These are phyloP conservation scores for Pegea sp. DNA, from an alignment of 23 tunicate genomes.

Conservation along the genomic window DNA sequence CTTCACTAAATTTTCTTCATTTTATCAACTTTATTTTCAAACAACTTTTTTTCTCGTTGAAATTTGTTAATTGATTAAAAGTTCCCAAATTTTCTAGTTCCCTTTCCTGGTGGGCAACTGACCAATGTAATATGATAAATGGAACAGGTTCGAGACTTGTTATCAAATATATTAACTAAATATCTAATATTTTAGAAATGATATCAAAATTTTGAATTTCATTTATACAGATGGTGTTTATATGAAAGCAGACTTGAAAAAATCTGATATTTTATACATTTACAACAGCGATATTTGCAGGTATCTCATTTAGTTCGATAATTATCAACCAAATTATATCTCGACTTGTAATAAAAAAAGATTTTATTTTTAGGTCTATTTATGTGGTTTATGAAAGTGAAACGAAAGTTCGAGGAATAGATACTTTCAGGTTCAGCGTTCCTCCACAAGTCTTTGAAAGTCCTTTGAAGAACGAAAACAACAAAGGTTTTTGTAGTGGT, in stretches of 20 bases:
- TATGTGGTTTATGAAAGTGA: conserved; percentile 21
- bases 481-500: conserved; percentile 56
- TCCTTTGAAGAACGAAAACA: conserved; percentile 32
- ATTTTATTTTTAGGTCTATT: conserved; percentile 13
- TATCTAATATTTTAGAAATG: no score
- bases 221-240: conserved; percentile 50
- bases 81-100: conserved; percentile 9
- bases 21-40: background rate
- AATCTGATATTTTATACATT: conserved; percentile 19
- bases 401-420: conserved; percentile 28
- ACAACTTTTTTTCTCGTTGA: background rate
- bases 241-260: conserved; percentile 30
- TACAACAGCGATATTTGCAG: conserved; percentile 69
- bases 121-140: conserved; percentile 60
- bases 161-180: no score
- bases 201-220: no score
- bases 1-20: background rate
- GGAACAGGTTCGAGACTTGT: conserved; percentile 21
- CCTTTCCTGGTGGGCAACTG: conserved; percentile 35
- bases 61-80: background rate
- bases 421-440: conserved; percentile 32
- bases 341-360: background rate
- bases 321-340: background rate
- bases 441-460: conserved; percentile 48
- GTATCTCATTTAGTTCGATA: background rate